Conservation (phyloP, 2,888 invertebrate genomes). For the Tenthredo livida region DNA sequence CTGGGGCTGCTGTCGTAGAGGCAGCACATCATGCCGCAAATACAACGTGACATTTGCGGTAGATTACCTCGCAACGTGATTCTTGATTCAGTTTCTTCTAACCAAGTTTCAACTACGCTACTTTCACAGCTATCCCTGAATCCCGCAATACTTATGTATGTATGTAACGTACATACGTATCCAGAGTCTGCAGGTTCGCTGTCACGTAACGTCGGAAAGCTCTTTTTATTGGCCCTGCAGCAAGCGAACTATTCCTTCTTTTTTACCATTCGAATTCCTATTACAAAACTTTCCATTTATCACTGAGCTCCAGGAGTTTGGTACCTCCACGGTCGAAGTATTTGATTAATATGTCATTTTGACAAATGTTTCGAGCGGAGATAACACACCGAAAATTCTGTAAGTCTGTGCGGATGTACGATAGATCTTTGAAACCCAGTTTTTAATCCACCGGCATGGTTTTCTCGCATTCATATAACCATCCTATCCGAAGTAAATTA, state of each 20-base stretch:
- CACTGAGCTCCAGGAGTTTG: background rate
- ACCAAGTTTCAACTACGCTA: conserved; percentile 23
- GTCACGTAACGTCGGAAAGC: background rate
- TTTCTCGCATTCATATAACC: background rate
- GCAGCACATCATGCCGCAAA: conserved; percentile 20
- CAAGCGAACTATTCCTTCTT: background rate
- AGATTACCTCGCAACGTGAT: conserved; percentile 32
- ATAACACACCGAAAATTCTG: background rate
- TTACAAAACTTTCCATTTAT: conserved; percentile 36
- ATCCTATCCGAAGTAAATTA: background rate
- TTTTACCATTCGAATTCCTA: conserved; percentile 21
- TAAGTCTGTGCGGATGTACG: background rate
- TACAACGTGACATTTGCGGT: conserved; percentile 36
- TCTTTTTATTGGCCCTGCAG: background rate
- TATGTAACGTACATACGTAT: background rate
- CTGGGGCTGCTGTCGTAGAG: conserved; percentile 31
- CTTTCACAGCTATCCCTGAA: background rate
- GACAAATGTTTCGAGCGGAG: conserved; percentile 8
- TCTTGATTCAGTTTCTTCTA: conserved; percentile 27
- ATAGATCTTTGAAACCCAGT: background rate
- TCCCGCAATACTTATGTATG: background rate
- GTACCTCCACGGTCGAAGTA: background rate
- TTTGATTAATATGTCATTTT: conserved; percentile 42
- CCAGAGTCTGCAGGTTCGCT: background rate
- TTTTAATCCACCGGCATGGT: background rate